These are phyloP conservation scores for Pomatostomus ruficeps DNA, from an alignment of 2,113 vertebrate species.

Conservation along the genomic window DNA sequence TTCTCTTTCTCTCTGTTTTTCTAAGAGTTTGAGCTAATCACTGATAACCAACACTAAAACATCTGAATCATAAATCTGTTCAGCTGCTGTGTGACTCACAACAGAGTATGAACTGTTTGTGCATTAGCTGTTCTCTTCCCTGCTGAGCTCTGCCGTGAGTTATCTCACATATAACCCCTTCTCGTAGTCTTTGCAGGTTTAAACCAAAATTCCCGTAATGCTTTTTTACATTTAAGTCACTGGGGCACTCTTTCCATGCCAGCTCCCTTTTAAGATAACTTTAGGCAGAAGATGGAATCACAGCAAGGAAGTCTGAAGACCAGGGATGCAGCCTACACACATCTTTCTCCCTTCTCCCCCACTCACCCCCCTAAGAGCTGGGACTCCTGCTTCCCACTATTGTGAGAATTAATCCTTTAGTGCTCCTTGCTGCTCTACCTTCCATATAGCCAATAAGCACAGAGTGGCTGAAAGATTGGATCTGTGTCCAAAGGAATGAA, in stretches of 20 bases:
- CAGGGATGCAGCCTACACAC: neutral
- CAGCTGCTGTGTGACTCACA: neutral
- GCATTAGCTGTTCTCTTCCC: neutral
- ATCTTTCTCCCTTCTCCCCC: neutral
- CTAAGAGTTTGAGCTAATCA: slow-evolving; percentile 22
- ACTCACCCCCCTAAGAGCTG: neutral
- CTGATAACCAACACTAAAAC: slow-evolving; percentile 17
- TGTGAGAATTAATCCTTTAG: slow-evolving; percentile 51
- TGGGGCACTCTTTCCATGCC: neutral
- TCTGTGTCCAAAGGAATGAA: neutral
- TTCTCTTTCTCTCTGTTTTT: slow-evolving; percentile 10
- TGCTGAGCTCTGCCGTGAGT: neutral
- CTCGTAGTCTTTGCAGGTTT: neutral
- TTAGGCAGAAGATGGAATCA: neutral
- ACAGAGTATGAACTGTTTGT: neutral
- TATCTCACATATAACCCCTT: neutral
- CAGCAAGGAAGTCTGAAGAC: neutral
- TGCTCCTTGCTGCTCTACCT: slow-evolving; percentile 10
- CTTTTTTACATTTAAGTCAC: neutral
- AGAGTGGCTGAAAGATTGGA: neutral
- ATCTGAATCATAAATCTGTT: slow-evolving; percentile 30
- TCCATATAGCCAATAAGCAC: neutral
- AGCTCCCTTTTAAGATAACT: neutral
- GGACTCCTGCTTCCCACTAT: slow-evolving; percentile 24
- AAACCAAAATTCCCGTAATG: neutral